These are phyloP conservation scores for Monomorium pharaonis DNA, from an alignment of 1,140 invertebrate species.

Conservation along the genomic window DNA sequence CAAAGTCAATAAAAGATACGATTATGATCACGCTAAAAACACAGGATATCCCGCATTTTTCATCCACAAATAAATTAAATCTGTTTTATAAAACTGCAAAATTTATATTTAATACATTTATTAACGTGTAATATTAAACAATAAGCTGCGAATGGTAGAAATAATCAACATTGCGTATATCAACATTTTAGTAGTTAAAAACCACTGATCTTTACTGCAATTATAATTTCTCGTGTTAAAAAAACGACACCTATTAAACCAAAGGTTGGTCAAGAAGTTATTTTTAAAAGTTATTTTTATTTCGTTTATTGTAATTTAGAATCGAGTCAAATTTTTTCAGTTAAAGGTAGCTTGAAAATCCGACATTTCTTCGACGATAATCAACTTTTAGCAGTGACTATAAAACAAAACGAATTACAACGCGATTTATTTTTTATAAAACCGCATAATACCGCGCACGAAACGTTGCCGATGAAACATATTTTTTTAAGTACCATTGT, in stretches of 20 bases:
- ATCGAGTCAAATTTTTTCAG: background rate
- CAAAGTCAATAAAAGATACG: slow-evolving; percentile 10
- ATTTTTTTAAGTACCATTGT: slow-evolving; percentile 27
- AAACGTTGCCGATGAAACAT: background rate
- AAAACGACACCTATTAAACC: no score
- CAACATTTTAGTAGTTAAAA: background rate
- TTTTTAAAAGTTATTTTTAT: background rate
- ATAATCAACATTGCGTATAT: background rate
- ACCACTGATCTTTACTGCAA: background rate
- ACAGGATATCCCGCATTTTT: background rate
- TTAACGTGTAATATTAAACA: background rate
- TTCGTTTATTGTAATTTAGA: background rate
- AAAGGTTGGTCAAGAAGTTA: no score
- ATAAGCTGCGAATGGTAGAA: background rate
- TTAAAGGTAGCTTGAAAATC: background rate
- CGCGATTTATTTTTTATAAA: background rate
- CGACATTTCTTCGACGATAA: background rate
- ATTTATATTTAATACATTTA: background rate
- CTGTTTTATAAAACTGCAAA: background rate
- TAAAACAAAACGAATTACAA: background rate
- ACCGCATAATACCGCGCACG: background rate
- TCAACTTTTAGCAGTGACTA: background rate
- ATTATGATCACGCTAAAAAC: background rate
- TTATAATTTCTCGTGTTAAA: background rate
- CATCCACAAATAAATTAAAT: background rate